Conservation (phyloP, 2,113 vertebrate species). For the Petaurus breviceps region DNA sequence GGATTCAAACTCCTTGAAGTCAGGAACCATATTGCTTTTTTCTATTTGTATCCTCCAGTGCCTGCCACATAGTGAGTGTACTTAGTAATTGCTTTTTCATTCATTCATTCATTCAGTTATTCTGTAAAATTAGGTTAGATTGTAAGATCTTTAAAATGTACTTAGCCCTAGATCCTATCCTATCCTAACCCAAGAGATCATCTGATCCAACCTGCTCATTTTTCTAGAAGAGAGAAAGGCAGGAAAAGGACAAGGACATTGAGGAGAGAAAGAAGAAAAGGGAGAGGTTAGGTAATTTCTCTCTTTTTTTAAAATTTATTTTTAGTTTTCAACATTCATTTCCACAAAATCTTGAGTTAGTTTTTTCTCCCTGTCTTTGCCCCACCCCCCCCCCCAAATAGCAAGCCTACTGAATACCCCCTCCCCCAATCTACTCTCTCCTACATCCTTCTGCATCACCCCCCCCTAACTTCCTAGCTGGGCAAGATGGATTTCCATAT, state of each 20-base stretch:
- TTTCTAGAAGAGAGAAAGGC: neutral
- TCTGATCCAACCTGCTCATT: neutral
- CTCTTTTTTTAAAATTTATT: too few relatives aligned
- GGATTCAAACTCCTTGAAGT: neutral
- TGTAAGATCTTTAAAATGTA: neutral
- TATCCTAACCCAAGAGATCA: neutral
- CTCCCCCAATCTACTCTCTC: too few relatives aligned
- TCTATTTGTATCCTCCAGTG: neutral
- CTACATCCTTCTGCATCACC: too few relatives aligned
- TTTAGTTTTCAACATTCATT: too few relatives aligned
- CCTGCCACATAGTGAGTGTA: neutral
- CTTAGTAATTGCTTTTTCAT: neutral
- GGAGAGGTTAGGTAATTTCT: neutral
- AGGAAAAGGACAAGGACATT: neutral
- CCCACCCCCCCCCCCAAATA: too few relatives aligned
- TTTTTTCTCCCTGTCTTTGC: too few relatives aligned
- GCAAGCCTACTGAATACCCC: too few relatives aligned
- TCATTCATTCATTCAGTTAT: neutral
- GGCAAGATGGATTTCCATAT: too few relatives aligned
- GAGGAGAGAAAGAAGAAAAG: neutral
- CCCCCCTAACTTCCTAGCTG: too few relatives aligned
- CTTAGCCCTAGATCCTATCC: neutral
- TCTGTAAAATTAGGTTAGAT: neutral
- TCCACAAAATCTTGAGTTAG: too few relatives aligned
- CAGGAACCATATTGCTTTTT: neutral